Percentiles rank a stretch among this genome's conserved stretches.
Conservation (phyloP, 2,797 vertebrate genomes). For the Vultur gryphus region DNA sequence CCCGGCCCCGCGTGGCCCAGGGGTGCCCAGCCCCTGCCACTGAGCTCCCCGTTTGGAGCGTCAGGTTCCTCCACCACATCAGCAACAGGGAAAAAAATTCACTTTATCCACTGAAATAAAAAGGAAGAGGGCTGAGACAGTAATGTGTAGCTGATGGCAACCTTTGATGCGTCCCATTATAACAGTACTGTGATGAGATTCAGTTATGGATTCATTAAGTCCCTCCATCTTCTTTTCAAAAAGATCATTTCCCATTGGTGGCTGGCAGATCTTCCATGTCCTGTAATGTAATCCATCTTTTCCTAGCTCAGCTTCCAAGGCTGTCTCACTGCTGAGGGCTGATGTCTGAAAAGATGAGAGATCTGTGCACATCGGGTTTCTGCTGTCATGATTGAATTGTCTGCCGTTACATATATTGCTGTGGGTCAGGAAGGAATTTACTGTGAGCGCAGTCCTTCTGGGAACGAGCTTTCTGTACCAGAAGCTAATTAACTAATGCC, state of each 20-base stretch:
- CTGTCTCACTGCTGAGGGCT: not conserved
- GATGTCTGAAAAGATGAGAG: not conserved
- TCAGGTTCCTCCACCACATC: not conserved
- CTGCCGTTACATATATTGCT: not conserved
- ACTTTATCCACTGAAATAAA: not conserved
- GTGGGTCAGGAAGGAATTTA: not conserved
- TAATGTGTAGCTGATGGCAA: not conserved
- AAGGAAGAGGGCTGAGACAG: not conserved
- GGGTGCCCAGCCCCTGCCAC: not conserved
- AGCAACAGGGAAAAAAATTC: accelerated
- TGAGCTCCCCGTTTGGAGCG: accelerated
- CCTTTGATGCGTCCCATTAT: not conserved
- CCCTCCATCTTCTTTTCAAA: not conserved
- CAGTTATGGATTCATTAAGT: not conserved
- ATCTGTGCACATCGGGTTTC: not conserved
- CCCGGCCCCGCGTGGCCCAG: accelerated
- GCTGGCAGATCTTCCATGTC: not conserved
- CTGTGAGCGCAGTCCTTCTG: not conserved
- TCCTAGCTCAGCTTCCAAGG: not conserved
- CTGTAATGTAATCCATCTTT: not conserved
- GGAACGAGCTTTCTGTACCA: not conserved
- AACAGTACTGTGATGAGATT: not conserved
- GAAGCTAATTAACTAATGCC: not conserved
- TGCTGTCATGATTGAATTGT: not conserved
- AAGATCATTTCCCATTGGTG: not conserved